Evolutionary conservation across 2,797 vertebrate genomes (phyloP).

Genomic region (Micromesistius poutassou): DNA sequence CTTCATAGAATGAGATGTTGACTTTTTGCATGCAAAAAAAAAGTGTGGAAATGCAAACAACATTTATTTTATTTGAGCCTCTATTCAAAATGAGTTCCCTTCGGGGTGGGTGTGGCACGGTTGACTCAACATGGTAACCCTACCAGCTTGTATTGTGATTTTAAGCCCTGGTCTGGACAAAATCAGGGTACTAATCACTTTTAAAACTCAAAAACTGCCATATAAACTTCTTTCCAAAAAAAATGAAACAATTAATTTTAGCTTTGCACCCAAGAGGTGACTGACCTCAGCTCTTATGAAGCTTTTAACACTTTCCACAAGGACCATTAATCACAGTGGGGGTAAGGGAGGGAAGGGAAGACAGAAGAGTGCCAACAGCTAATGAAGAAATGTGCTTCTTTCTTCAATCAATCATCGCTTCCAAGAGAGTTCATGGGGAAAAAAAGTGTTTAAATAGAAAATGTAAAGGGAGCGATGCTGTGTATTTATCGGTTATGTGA

Average conservation of each 20-base stretch:
- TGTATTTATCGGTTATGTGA: background rate
- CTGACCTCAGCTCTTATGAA: slow-evolving; percentile 32
- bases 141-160: slow-evolving; percentile 14
- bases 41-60: slow-evolving; percentile 16
- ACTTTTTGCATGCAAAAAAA: slow-evolving; percentile 11
- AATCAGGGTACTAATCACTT: slow-evolving; percentile 4
- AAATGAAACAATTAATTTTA: slow-evolving; percentile 31
- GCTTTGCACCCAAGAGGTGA: slow-evolving; percentile 11
- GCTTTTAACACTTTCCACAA: slow-evolving; percentile 39
- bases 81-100: background rate
- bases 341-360: slow-evolving; percentile 6
- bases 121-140: background rate
- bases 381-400: slow-evolving; percentile 14
- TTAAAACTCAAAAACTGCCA: slow-evolving; percentile 11
- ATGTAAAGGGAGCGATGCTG: background rate
- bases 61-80: background rate
- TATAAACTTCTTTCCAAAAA: slow-evolving; percentile 34
- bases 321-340: slow-evolving; percentile 40
- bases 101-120: slow-evolving; percentile 4
- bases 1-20: slow-evolving; percentile 9
- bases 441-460: slow-evolving; percentile 11
- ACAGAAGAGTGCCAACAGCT: slow-evolving; percentile 6
- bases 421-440: background rate
- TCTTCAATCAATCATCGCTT: background rate
- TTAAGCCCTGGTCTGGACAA: slow-evolving; percentile 22